Conservation (phyloP, 53 echinoderm and acorn worm species). For the Stichopus horrens region DNA sequence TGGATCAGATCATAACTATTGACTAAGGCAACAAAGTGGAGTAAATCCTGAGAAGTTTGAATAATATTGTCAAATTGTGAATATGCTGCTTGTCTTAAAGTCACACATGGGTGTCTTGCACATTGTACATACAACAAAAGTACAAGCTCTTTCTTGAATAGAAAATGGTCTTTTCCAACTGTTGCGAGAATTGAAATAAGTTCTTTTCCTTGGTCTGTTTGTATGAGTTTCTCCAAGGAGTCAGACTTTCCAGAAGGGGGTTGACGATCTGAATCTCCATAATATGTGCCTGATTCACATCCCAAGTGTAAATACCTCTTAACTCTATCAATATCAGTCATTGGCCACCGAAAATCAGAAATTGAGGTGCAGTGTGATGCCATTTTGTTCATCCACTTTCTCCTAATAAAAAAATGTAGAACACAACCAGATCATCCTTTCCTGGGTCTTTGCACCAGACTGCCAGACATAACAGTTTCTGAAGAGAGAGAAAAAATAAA, state of each 20-base stretch:
- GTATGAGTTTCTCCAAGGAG: constrained; percentile 69
- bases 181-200: constrained; percentile 72
- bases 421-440: not conserved
- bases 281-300: constrained; percentile 79
- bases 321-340: constrained; percentile 73
- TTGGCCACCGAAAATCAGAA: constrained; percentile 63
- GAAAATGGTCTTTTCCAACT: constrained; percentile 58
- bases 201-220: constrained; percentile 62
- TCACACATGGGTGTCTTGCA: constrained; percentile 62
- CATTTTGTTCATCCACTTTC: not conserved
- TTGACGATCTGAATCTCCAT: constrained; percentile 61
- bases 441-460: not conserved
- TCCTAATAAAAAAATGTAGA: not conserved
- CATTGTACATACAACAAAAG: constrained; percentile 69
- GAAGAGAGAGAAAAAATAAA: no score
- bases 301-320: constrained; percentile 72
- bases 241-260: constrained; percentile 47
- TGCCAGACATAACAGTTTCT: not conserved
- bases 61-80: constrained; percentile 71
- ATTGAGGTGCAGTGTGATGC: constrained; percentile 47
- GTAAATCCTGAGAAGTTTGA: constrained; percentile 74
- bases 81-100: constrained; percentile 69
- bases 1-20: constrained; percentile 59
- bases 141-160: constrained; percentile 58
- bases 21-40: constrained; percentile 75